These are phyloP conservation scores for Amphiprion percula DNA, from an alignment of 2,113 vertebrate species.

Conservation along the genomic window DNA sequence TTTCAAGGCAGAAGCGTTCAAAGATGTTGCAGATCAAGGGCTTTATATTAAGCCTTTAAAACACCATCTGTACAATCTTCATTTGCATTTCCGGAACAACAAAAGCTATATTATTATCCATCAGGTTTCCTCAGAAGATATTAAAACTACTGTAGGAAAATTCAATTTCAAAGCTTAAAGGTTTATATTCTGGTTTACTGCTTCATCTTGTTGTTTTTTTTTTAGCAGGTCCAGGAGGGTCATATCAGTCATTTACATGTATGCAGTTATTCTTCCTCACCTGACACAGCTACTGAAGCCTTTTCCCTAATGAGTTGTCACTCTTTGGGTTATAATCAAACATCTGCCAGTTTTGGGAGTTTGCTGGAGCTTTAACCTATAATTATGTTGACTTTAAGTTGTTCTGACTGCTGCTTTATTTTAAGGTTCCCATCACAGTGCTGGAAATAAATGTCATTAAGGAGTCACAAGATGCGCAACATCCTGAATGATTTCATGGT, in stretches of 20 bases:
- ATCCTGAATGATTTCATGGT: conserved; percentile 34
- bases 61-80: conserved; percentile 17
- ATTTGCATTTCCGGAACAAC: conserved; percentile 40
- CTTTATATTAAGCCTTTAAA: conserved; percentile 5
- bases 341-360: neutral
- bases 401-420: conserved; percentile 33
- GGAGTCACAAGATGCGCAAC: conserved; percentile 7
- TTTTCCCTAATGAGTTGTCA: neutral
- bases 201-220: no score
- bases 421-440: conserved; percentile 13
- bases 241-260: conserved; percentile 17
- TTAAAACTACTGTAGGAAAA: conserved; percentile 17
- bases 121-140: conserved; percentile 31
- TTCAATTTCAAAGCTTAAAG: conserved; percentile 37
- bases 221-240: neutral
- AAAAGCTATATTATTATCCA: conserved; percentile 24
- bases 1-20: neutral
- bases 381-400: conserved; percentile 25
- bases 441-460: conserved; percentile 39
- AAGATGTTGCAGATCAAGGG: conserved; percentile 25
- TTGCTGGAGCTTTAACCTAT: neutral
- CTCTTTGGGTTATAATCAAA: neutral
- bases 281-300: neutral
- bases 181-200: conserved; percentile 7
- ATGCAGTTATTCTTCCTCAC: conserved; percentile 1